Percentiles rank a stretch among this genome's conserved stretches.
Conservation (phyloP, 2,113 vertebrate genomes). For the Hypocryptadius cinnamomeus region DNA sequence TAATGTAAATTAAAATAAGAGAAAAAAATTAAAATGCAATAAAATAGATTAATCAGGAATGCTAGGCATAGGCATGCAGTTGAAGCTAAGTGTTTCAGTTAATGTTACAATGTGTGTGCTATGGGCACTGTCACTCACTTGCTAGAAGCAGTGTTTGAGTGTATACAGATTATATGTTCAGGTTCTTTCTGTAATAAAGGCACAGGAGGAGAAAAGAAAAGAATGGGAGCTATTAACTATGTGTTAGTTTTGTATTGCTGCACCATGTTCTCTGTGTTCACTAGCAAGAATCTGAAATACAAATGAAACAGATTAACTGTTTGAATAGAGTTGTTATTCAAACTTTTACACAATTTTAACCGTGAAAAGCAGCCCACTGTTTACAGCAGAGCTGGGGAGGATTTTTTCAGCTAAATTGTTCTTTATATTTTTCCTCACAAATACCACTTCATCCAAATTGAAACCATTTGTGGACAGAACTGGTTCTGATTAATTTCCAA, state of each 20-base stretch:
- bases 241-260: not conserved
- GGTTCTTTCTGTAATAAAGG: not conserved
- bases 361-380: not conserved
- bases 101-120: not conserved
- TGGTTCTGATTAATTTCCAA: slow-evolving; percentile 17
- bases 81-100: not conserved
- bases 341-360: not conserved
- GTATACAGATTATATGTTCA: not conserved
- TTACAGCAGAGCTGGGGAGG: not conserved
- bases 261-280: not conserved
- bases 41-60: not conserved
- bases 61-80: not conserved
- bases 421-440: not conserved
- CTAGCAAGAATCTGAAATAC: not conserved
- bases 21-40: not conserved
- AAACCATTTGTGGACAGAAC: slow-evolving; percentile 3
- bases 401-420: not conserved
- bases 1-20: not conserved
- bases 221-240: not conserved
- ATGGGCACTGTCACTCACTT: not conserved
- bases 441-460: not conserved
- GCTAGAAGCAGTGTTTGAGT: not conserved
- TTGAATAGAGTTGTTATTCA: not conserved
- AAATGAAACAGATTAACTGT: slow-evolving; percentile 27
- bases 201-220: not conserved